Conservation (phyloP, 2,797 vertebrate species). For the Pseudotriccus pelzelni region DNA sequence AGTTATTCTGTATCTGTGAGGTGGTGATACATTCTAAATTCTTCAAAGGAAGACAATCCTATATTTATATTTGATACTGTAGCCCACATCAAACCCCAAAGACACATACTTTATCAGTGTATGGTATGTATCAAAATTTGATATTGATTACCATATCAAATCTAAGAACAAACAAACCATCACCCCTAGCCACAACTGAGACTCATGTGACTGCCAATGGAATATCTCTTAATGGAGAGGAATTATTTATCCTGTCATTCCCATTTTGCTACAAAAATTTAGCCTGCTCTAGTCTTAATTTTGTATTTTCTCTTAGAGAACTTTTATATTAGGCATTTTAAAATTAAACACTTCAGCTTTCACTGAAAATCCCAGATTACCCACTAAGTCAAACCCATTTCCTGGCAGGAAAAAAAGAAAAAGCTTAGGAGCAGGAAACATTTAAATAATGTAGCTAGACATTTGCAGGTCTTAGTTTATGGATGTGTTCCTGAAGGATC, state of each 20-base stretch:
- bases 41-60: background rate
- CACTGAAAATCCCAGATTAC: background rate
- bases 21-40: background rate
- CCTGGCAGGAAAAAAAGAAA: background rate
- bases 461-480: background rate
- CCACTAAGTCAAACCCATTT: background rate
- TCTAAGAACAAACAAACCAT: background rate
- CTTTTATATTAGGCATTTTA: background rate
- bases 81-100: background rate
- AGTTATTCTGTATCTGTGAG: background rate
- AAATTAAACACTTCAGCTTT: background rate
- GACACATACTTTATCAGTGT: background rate
- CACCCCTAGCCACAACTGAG: background rate
- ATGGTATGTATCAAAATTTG: background rate
- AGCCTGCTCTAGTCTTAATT: background rate
- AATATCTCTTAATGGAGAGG: background rate
- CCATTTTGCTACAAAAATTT: background rate
- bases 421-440: background rate
- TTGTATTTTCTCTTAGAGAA: background rate
- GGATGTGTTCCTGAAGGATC: background rate
- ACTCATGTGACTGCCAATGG: background rate
- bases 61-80: background rate
- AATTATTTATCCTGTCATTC: background rate
- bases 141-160: background rate
- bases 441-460: background rate